phyloP scores from a whole-genome alignment of 2,888 invertebrate species.

The Chironomus riparius region DNA sequence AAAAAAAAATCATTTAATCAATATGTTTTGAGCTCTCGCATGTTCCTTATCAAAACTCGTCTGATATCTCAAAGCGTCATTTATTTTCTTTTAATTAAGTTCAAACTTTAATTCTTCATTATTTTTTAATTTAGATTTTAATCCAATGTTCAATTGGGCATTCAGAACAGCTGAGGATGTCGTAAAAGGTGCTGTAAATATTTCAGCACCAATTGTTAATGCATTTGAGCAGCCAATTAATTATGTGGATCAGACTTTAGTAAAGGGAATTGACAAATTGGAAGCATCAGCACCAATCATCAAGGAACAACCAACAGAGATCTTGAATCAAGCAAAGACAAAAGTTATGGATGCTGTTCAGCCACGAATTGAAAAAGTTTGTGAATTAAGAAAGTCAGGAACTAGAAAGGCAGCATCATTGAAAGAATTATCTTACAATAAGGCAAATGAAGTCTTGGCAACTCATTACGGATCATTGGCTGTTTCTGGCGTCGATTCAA shows the following conservation, averaged over 20 bases:
- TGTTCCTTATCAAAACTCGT: background rate
- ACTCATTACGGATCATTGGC: constrained; percentile 61
- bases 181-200: constrained; percentile 53
- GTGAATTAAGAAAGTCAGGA: constrained; percentile 39
- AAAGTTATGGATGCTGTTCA: constrained; percentile 50
- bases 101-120: background rate
- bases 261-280: constrained; percentile 55
- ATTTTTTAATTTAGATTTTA: constrained; percentile 45
- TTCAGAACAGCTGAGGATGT: constrained; percentile 55
- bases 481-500: constrained; percentile 55
- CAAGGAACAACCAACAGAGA: constrained; percentile 54
- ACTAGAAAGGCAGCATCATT: constrained; percentile 53
- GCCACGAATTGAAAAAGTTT: constrained; percentile 48
- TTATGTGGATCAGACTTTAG: constrained; percentile 56
- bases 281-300: constrained; percentile 59
- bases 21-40: background rate
- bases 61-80: background rate
- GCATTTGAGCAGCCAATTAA: constrained; percentile 47
- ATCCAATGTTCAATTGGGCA: constrained; percentile 59
- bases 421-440: constrained; percentile 61
- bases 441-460: constrained; percentile 59
- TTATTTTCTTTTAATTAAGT: background rate
- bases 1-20: background rate
- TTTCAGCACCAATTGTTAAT: constrained; percentile 47
- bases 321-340: constrained; percentile 48